Conservation (phyloP, 1,140 invertebrate genomes). For the Tetranychus cinnabarinus region DNA sequence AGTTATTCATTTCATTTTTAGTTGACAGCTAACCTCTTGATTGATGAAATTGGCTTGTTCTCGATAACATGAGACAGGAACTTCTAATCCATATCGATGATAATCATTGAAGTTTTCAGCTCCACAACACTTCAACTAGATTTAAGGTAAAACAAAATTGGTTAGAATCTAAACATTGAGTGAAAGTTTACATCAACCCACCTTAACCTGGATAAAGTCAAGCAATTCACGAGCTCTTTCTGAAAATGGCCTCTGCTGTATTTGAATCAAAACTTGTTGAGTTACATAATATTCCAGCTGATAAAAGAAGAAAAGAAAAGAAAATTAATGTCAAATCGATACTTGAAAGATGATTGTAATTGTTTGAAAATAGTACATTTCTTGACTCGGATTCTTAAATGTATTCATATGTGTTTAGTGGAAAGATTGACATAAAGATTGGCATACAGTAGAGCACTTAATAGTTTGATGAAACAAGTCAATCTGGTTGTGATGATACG, state of each 20-base stretch:
- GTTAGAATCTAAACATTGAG: too few relatives aligned
- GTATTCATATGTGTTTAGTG: too few relatives aligned
- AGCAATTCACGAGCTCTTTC: constrained; percentile 3
- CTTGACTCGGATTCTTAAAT: too few relatives aligned
- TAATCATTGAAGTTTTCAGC: constrained; percentile 10
- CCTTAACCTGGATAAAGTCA: constrained; percentile 11
- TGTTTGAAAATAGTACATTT: too few relatives aligned
- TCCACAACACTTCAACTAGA: constrained; percentile 8
- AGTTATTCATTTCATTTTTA: not conserved
- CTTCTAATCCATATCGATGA: constrained; percentile 6
- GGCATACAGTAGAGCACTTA: too few relatives aligned
- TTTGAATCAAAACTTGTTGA: constrained; percentile 6
- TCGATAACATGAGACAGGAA: constrained; percentile 8
- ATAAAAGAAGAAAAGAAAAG: not conserved
- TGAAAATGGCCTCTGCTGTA: constrained; percentile 7
- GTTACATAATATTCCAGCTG: constrained; percentile 9
- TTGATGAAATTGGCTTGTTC: constrained; percentile 7
- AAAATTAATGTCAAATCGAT: not conserved
- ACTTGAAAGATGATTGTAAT: too few relatives aligned
- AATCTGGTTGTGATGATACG: too few relatives aligned
- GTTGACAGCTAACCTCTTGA: not conserved
- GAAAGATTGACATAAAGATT: too few relatives aligned
- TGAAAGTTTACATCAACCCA: not conserved
- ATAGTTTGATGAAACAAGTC: too few relatives aligned
- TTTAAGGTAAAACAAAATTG: not conserved